These are phyloP conservation scores for Potorous gilbertii DNA, from an alignment of 2,797 vertebrate species.

Conservation along the genomic window DNA sequence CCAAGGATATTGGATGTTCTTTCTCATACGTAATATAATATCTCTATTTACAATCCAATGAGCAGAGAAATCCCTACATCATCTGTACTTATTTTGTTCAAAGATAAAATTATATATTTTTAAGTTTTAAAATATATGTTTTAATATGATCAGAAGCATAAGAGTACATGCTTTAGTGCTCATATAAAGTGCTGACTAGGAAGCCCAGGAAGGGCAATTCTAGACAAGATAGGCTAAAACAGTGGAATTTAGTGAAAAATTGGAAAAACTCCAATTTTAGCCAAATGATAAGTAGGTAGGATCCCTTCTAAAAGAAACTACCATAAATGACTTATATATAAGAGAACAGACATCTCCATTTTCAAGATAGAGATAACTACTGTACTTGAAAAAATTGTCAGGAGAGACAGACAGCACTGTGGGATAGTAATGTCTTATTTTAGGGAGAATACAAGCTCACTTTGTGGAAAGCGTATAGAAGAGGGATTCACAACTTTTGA, in stretches of 20 bases:
- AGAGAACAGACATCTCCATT: not conserved
- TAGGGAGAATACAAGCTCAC: not conserved
- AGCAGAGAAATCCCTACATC: not conserved
- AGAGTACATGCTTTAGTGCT: not conserved
- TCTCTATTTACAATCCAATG: not conserved
- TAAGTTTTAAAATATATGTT: too few relatives aligned
- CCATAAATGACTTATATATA: not conserved
- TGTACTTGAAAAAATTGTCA: not conserved
- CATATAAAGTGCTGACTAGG: not conserved
- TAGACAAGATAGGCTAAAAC: not conserved
- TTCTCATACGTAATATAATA: not conserved
- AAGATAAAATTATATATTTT: not conserved
- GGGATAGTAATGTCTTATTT: not conserved
- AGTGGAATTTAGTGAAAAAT: too few relatives aligned
- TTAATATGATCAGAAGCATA: not conserved
- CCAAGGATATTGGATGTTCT: not conserved
- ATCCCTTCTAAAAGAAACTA: not conserved
- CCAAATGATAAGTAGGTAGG: not conserved
- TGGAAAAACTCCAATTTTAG: not conserved
- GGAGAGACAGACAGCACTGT: not conserved
- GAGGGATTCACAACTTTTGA: not conserved
- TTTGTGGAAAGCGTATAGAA: not conserved
- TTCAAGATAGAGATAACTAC: rapidly evolving
- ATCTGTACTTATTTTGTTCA: not conserved
- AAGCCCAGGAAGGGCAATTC: not conserved